phyloP scores from a whole-genome alignment of 2,113 vertebrate species.

The Natator depressus region DNA sequence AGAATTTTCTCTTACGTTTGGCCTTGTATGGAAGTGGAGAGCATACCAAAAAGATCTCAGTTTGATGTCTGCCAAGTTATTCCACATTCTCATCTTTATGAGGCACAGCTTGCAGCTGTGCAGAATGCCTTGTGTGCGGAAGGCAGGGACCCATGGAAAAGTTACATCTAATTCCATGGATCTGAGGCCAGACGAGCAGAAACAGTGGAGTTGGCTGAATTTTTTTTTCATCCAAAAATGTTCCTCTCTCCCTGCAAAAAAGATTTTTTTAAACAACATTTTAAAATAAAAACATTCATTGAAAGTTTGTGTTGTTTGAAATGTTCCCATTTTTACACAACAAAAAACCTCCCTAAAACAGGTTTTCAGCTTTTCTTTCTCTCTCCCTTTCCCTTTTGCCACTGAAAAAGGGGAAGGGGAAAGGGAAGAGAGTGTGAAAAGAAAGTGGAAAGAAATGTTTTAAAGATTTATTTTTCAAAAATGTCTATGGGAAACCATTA shows the following conservation, averaged over 20 bases:
- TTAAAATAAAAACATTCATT: background rate
- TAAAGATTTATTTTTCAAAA: background rate
- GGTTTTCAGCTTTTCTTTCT: background rate
- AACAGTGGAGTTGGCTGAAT: conserved; percentile 8
- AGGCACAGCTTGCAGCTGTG: conserved; percentile 48
- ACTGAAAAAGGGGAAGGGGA: background rate
- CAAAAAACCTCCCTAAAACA: background rate
- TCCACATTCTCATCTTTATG: conserved; percentile 57
- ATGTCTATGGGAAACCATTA: background rate
- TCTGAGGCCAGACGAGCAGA: conserved; percentile 20
- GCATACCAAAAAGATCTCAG: background rate
- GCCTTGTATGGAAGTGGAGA: background rate
- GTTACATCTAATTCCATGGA: conserved; percentile 26
- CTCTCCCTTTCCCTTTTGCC: background rate
- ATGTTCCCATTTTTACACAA: background rate
- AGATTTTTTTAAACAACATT: background rate
- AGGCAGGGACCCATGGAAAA: conserved; percentile 42
- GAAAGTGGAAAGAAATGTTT: background rate
- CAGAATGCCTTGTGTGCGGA: conserved; percentile 28
- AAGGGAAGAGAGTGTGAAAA: background rate
- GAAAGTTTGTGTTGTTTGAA: background rate
- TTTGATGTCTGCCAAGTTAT: conserved; percentile 9
- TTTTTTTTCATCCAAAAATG: background rate
- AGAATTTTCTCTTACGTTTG: background rate
- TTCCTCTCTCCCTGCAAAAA: background rate